Evolutionary conservation across 1,140 invertebrate species (phyloP).

Genomic region (Macrobrachium nipponense): DNA sequence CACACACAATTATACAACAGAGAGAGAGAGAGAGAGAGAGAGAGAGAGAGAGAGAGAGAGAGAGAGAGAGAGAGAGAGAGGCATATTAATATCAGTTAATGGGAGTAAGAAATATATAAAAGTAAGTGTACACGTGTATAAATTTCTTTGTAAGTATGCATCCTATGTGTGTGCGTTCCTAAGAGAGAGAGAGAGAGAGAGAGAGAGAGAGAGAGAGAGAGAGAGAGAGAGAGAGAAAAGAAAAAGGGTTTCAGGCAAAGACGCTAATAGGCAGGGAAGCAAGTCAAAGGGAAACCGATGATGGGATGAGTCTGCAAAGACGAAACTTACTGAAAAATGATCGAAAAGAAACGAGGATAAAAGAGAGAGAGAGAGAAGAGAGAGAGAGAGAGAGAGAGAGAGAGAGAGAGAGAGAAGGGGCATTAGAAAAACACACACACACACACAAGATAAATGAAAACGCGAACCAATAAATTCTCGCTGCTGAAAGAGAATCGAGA

Average conservation of each 20-base stretch:
- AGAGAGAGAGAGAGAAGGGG: slow-evolving; percentile 3
- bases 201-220: neutral
- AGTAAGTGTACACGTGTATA: no score
- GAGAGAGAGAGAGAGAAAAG: neutral
- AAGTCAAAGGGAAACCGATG: neutral
- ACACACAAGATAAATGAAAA: neutral
- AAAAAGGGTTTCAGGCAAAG: neutral
- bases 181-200: neutral
- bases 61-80: neutral
- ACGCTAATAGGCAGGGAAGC: neutral
- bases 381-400: neutral
- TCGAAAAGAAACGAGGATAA: neutral
- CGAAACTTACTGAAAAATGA: neutral
- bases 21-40: neutral
- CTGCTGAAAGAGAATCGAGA: neutral
- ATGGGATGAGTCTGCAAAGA: neutral
- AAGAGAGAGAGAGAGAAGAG: slow-evolving; percentile 6
- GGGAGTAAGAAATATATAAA: no score
- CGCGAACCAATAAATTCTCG: neutral
- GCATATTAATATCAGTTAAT: no score
- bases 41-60: neutral
- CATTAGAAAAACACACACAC: neutral
- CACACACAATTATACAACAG: no score
- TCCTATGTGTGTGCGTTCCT: no score
- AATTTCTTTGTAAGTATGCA: no score